phyloP scores from a whole-genome alignment of 2,888 invertebrate genomes.

The Sinodicranocentrus sp. region DNA sequence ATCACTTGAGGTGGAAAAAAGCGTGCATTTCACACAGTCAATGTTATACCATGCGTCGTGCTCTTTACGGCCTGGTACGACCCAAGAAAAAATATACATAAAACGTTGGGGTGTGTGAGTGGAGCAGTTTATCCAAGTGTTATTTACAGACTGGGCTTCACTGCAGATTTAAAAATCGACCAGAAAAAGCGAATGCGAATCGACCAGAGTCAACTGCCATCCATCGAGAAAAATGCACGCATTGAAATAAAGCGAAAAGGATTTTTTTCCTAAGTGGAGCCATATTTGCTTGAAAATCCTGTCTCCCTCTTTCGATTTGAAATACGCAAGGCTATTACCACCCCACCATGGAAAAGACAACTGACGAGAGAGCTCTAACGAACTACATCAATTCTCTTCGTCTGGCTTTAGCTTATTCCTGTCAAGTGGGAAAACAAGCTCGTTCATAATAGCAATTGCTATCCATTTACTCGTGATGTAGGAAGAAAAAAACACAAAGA shows the following conservation, averaged over 20 bases:
- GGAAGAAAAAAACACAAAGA: background rate
- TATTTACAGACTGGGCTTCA: conserved; percentile 16
- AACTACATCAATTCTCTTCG: conserved; percentile 14
- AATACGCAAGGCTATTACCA: too few relatives aligned
- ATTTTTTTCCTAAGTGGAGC: background rate
- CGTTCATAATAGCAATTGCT: background rate
- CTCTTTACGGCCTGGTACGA: conserved; percentile 58
- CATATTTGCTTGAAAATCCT: background rate
- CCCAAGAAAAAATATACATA: too few relatives aligned
- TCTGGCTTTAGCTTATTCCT: background rate
- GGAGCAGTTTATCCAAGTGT: conserved; percentile 1
- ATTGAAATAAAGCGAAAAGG: conserved; percentile 13
- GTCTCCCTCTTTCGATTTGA: too few relatives aligned
- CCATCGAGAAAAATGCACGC: background rate
- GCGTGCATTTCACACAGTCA: conserved; percentile 5
- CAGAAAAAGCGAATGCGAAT: too few relatives aligned
- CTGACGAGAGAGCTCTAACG: background rate
- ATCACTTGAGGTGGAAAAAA: conserved; percentile 16
- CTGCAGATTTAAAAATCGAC: conserved; percentile 51
- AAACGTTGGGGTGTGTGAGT: background rate
- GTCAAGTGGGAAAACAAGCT: background rate
- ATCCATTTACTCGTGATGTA: background rate
- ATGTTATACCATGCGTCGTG: conserved; percentile 20
- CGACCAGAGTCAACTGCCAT: conserved; percentile 37
- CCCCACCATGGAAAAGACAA: too few relatives aligned